A percentile compares a stretch with the other conserved stretches of the same genome.
These are phyloP conservation scores for Eriosoma lanigerum DNA, from an alignment of 1,140 invertebrate genomes.

Conservation along the genomic window DNA sequence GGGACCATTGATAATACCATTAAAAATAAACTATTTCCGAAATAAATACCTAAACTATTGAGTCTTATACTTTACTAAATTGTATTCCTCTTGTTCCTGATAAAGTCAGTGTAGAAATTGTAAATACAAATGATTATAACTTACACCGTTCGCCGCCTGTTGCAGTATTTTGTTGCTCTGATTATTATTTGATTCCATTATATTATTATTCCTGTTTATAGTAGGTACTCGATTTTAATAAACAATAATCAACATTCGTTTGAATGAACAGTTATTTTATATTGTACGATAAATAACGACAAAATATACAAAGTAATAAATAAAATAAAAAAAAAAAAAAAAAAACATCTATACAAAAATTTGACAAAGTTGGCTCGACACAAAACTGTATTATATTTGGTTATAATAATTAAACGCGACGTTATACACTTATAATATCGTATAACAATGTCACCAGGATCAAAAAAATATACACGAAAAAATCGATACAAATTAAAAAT, in stretches of 20 bases:
- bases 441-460: not conserved
- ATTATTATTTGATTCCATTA: not conserved
- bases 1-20: too few species aligned
- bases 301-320: slow-evolving; percentile 51
- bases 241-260: not conserved
- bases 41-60: too few species aligned
- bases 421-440: not conserved
- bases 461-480: slow-evolving; percentile 43
- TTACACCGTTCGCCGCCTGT: too few species aligned
- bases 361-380: slow-evolving; percentile 28
- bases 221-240: not conserved
- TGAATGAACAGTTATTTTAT: slow-evolving; percentile 48
- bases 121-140: too few species aligned
- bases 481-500: slow-evolving; percentile 45
- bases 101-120: too few species aligned
- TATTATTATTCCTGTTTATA: not conserved
- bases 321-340: slow-evolving; percentile 42
- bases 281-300: slow-evolving; percentile 50
- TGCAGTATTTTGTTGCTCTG: too few species aligned
- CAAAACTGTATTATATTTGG: slow-evolving; percentile 30
- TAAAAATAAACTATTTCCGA: too few species aligned
- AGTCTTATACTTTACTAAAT: too few species aligned
- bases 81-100: too few species aligned
- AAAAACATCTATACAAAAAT: slow-evolving; percentile 49
- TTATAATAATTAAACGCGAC: slow-evolving; percentile 29